Conservation (phyloP, 2,113 vertebrate genomes). For the Sturnus vulgaris region DNA sequence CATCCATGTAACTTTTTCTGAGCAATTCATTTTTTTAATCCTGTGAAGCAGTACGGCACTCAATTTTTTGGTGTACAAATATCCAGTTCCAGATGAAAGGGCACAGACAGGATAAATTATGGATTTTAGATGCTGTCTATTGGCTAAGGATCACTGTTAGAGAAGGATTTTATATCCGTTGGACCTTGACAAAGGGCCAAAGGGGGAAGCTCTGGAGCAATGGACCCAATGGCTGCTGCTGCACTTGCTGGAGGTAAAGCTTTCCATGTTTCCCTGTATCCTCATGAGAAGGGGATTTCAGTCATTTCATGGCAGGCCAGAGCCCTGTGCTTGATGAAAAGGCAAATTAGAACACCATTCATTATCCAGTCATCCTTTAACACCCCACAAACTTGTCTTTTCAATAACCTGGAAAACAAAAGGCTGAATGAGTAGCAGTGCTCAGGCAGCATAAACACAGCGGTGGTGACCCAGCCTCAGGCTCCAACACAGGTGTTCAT, state of each 20-base stretch:
- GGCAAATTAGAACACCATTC: background rate
- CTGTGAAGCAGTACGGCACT: background rate
- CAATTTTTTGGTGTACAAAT: background rate
- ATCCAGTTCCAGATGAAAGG: background rate
- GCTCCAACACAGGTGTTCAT: rapidly evolving
- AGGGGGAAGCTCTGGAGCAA: background rate
- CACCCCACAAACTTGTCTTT: background rate
- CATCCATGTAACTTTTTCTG: background rate
- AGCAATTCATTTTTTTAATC: background rate
- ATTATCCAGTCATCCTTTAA: background rate
- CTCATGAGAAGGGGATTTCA: background rate
- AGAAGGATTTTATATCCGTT: background rate
- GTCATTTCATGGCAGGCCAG: background rate
- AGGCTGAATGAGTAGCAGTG: background rate
- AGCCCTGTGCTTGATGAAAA: background rate
- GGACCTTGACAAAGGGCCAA: background rate
- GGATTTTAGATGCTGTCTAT: background rate
- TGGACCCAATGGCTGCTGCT: rapidly evolving
- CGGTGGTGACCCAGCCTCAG: rapidly evolving
- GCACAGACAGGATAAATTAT: background rate
- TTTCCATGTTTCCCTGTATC: background rate
- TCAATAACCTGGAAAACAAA: background rate
- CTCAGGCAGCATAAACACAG: rapidly evolving
- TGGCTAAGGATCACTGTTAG: background rate
- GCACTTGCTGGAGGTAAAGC: background rate